Percentiles rank a stretch among this genome's conserved stretches.
phyloP scores from a whole-genome alignment of 2,113 vertebrate species.

The Scomber colias region DNA sequence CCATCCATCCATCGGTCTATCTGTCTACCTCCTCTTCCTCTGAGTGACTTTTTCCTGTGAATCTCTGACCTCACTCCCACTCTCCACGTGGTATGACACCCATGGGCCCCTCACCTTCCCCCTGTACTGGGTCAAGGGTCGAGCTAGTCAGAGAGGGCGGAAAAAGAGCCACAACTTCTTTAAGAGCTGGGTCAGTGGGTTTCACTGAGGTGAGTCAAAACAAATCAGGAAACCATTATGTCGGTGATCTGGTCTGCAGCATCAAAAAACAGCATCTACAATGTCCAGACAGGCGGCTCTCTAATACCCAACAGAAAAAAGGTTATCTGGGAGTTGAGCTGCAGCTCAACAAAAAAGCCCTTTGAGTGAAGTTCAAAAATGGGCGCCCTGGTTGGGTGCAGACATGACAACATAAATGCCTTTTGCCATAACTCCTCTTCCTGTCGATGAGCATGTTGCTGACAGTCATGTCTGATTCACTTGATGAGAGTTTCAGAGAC shows the following conservation, averaged over 20 bases:
- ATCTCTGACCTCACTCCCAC: constrained; percentile 56
- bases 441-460: constrained; percentile 41
- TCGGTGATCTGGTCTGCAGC: constrained; percentile 22
- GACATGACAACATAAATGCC: constrained; percentile 59
- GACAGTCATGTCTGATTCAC: constrained; percentile 48
- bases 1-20: constrained; percentile 19
- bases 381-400: constrained; percentile 39
- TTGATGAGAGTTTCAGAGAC: not conserved
- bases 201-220: constrained; percentile 65
- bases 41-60: constrained; percentile 47
- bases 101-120: constrained; percentile 56
- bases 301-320: constrained; percentile 23
- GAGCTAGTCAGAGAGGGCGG: constrained; percentile 49
- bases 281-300: constrained; percentile 23
- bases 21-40: constrained; percentile 35
- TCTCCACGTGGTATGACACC: constrained; percentile 60
- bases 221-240: constrained; percentile 53
- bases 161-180: constrained; percentile 65
- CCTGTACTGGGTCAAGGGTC: constrained; percentile 51
- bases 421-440: constrained; percentile 32
- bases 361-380: constrained; percentile 58
- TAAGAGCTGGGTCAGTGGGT: constrained; percentile 44
- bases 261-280: constrained; percentile 31
- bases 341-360: constrained; percentile 49
- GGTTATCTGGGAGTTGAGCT: constrained; percentile 27